Conservation (phyloP, 92 coral and sea anemone species). For the Desmophyllum pertusum region DNA sequence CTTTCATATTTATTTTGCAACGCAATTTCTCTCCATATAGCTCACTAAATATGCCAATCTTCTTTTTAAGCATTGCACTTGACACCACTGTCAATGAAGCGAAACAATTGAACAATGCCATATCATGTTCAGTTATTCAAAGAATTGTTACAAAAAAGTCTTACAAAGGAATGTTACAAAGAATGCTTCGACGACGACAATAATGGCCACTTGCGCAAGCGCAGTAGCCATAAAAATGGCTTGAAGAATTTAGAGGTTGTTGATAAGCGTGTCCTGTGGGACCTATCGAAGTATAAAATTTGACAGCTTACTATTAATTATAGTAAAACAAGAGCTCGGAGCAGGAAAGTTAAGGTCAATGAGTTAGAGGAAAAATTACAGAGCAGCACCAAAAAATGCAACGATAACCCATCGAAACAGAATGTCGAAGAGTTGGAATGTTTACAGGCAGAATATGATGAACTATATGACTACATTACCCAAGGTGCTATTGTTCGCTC, state of each 20-base stretch:
- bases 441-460: background rate
- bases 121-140: too few species aligned
- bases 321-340: slow-evolving; percentile 53
- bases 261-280: slow-evolving; percentile 40
- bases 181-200: too few species aligned
- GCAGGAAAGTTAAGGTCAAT: slow-evolving; percentile 32
- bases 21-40: too few species aligned
- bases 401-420: background rate
- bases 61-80: too few species aligned
- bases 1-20: too few species aligned
- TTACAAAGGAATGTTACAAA: too few species aligned
- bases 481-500: slow-evolving; percentile 52
- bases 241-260: slow-evolving; percentile 5
- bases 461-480: slow-evolving; percentile 13
- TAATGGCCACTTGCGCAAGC: too few species aligned
- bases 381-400: background rate
- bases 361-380: slow-evolving; percentile 45
- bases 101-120: too few species aligned
- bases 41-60: too few species aligned
- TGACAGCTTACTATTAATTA: slow-evolving; percentile 38
- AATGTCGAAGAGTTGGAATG: slow-evolving; percentile 1
- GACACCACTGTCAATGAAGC: too few species aligned
- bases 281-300: slow-evolving; percentile 45
- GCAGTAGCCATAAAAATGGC: slow-evolving; percentile 35
- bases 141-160: too few species aligned